phyloP scores from a whole-genome alignment of 1,140 invertebrate species.

The Carposina sasakii region DNA sequence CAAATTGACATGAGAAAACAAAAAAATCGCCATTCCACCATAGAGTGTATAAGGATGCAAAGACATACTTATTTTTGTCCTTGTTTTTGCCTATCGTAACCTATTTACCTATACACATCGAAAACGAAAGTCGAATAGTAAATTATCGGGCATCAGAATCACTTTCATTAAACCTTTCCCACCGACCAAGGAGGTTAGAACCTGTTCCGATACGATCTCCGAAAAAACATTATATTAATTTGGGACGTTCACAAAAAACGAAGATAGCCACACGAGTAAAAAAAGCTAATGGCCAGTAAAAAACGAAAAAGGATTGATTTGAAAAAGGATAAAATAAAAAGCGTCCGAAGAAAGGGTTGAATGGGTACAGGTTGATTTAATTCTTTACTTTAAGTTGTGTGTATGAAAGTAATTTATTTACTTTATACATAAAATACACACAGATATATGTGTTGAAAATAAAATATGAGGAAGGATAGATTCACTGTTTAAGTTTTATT shows the following conservation, averaged over 20 bases:
- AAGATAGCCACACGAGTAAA: constrained; percentile 58
- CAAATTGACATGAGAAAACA: no score
- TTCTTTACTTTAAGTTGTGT: no score
- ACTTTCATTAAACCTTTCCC: constrained; percentile 68
- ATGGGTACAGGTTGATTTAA: constrained; percentile 45
- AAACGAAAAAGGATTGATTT: constrained; percentile 59
- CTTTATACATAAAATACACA: no score
- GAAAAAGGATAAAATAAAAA: constrained; percentile 41
- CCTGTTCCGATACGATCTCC: constrained; percentile 51
- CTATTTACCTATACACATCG: constrained; percentile 16
- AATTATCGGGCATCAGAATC: constrained; percentile 48
- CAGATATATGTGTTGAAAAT: no score
- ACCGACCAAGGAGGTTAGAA: constrained; percentile 38
- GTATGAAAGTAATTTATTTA: no score
- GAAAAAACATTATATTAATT: constrained; percentile 68
- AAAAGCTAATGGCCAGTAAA: constrained; percentile 66
- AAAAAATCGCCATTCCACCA: no score
- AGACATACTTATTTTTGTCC: no score
- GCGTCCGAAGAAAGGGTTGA: constrained; percentile 55
- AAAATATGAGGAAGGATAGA: no score
- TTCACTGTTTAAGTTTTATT: no score
- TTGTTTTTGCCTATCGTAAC: constrained; percentile 9
- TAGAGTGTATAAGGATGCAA: no score
- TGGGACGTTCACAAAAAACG: constrained; percentile 68
- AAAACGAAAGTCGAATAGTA: constrained; percentile 56